Base-by-base conservation (phyloP, 2,888 invertebrate genomes). In the Diplazon laetatorius region DNA sequence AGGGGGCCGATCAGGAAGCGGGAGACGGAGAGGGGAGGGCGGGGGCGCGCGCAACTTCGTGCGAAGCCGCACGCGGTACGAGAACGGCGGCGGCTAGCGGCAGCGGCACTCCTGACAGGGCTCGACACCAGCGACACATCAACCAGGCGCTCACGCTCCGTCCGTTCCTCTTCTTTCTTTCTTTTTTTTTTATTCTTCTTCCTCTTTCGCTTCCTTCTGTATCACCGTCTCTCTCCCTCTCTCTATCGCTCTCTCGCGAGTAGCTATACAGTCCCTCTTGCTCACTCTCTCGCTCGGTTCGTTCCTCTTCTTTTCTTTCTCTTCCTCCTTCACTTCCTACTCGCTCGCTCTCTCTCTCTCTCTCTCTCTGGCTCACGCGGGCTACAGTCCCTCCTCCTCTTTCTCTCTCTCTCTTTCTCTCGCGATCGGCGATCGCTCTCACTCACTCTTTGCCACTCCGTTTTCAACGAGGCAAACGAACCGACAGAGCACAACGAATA, bases 71-170 rank as follows among this genome's bases (percentile, higher is more conserved):
- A 68, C 71, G 78, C 75, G 78, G 71, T 60, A 63, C 63, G 71
- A 73, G 72, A 69, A 37, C 48, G 60, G 80, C 83, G 81, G 81
- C 84, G 76, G 81, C 82, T 80, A n/a, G 82, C 81, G 80, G 83
- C 79, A 80, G 82, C 83, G 85, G 80, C 80, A 82, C 84, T 86
- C 84, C 84, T 86, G 86, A 82, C 80, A 82, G 82, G 82, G 85
- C 85, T 83, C 84, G 87, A 87, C 83, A 83, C 86, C 87, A 87
- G 85, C 87, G 86, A 87, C 87, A 73, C 76, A 80, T 81, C 66
- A 71, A 73, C 75, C 78, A 74, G 60, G 78, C 63, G 55, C 60
- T 25, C 44, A 22, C 39, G 16, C 46, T 22, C n/a, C n/a, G n/a
- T n/a, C n/a, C n/a, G n/a, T n/a, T n/a, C n/a, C n/a, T 16, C 20